Evolutionary conservation across 1,140 invertebrate species (phyloP).

Genomic region (Heliconius eleuchia): DNA sequence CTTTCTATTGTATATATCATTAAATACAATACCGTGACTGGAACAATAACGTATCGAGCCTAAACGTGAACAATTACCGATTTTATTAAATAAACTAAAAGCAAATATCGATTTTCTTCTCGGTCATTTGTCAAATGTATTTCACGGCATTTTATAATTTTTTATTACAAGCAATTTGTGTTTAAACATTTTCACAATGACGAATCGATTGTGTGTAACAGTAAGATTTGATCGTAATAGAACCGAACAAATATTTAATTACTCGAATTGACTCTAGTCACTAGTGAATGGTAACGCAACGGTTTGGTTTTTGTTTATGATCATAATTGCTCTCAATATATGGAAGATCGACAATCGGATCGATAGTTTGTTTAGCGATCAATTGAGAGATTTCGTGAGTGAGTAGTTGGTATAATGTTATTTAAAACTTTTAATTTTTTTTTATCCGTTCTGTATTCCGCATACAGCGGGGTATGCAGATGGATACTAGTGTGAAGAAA

Average conservation of each 20-base stretch:
- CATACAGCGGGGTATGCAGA: neutral
- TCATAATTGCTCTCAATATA: conserved; percentile 57
- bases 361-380: conserved; percentile 1
- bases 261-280: conserved; percentile 37
- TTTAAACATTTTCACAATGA: conserved; percentile 65
- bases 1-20: no score
- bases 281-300: conserved; percentile 65
- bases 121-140: conserved; percentile 69
- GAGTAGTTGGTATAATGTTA: neutral
- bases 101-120: conserved; percentile 64
- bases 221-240: conserved; percentile 64
- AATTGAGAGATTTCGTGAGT: neutral
- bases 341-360: conserved; percentile 41
- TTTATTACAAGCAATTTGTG: conserved; percentile 58
- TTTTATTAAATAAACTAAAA: conserved; percentile 60
- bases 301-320: conserved; percentile 64
- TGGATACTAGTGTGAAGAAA: neutral
- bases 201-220: conserved; percentile 70
- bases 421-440: neutral
- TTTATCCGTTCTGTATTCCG: neutral
- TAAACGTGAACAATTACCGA: conserved; percentile 59
- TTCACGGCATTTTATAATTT: conserved; percentile 62
- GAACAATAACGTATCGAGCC: conserved; percentile 10
- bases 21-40: neutral
- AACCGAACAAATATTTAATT: conserved; percentile 78